Evolutionary conservation across 2,888 invertebrate species (phyloP).

Genomic region (Nasonovia ribisnigri): DNA sequence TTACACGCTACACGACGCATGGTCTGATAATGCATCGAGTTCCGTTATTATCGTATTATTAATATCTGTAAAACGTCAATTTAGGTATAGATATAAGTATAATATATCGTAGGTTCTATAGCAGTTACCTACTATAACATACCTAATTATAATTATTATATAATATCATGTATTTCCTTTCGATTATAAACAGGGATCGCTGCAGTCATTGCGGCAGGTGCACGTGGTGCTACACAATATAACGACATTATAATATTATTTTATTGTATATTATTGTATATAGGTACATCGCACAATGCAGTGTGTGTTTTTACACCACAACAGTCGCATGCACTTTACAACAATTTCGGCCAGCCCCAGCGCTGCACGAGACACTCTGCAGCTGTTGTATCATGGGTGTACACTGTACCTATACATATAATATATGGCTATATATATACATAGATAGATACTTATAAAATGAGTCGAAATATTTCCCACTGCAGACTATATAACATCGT

Average conservation of each 20-base stretch:
- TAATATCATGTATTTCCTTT: background rate
- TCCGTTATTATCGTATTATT: background rate
- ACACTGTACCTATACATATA: background rate
- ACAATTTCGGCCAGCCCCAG: background rate
- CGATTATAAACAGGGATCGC: background rate
- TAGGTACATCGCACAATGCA: background rate
- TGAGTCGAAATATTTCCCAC: constrained; percentile 29
- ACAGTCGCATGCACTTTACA: background rate
- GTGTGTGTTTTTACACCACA: background rate
- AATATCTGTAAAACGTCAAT: background rate
- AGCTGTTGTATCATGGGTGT: constrained; percentile 29
- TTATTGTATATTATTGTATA: background rate
- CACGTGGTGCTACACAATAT: background rate
- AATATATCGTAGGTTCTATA: background rate
- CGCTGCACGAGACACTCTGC: background rate
- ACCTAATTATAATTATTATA: background rate
- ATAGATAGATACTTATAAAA: background rate
- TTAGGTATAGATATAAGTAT: background rate
- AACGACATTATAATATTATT: background rate
- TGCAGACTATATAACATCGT: background rate
- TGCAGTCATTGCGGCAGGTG: background rate
- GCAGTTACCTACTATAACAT: background rate
- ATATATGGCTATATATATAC: too few relatives aligned
- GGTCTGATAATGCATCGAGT: background rate
- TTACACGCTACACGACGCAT: background rate